Evolutionary conservation across 1,140 invertebrate genomes (phyloP), one percentile per base, ranked within the genome.

Genomic region (Steinernema khuongi): DNA sequence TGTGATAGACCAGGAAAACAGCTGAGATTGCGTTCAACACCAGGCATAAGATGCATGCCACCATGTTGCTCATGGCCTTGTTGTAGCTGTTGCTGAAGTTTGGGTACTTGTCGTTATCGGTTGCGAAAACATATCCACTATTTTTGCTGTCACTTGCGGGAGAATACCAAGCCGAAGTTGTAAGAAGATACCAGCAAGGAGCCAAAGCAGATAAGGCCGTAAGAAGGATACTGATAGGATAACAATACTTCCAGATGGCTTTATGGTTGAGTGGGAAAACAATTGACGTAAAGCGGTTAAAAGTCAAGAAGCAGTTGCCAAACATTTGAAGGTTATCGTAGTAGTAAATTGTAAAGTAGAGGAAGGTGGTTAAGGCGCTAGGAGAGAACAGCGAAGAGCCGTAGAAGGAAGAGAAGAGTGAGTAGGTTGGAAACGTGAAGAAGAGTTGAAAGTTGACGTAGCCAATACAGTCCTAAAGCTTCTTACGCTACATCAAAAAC

Each of bases 241-340:
- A 60, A 22, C 14, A 22, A 26, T 60, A 26, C 50, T 60, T 60
- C 50, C 50, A 60, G 50, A 60, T 60, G 11, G 4, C 2, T 4
- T 14, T 22, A 22, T 60, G 50, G 4, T 26, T 14, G 2, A 22
- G 7, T 14, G 50, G 50, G 22, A 60, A 60, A 22, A 60, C 50
- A 22, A 60, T 60, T 22, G 50, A 60, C 4, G 50, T 60, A 22
- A 60, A 60, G 50, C 50, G 50, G 19, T 60, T 60, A 22, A 60
- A 22, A 22, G 50, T 60, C 11, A 60, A 22, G 50, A 60, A 60
- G 50, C 50, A 60, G 50, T 60, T 60, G 50, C 50, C 50, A 22
- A 60, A 60, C 14, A 60, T 14, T 22, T 60, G 50, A 2, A 60
- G 19, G 50, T 60, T n/a, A 22, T 4, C 11, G 50, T n/a, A 60